phyloP scores from a whole-genome alignment of 2,888 invertebrate genomes.

The Drosophila rellima region DNA sequence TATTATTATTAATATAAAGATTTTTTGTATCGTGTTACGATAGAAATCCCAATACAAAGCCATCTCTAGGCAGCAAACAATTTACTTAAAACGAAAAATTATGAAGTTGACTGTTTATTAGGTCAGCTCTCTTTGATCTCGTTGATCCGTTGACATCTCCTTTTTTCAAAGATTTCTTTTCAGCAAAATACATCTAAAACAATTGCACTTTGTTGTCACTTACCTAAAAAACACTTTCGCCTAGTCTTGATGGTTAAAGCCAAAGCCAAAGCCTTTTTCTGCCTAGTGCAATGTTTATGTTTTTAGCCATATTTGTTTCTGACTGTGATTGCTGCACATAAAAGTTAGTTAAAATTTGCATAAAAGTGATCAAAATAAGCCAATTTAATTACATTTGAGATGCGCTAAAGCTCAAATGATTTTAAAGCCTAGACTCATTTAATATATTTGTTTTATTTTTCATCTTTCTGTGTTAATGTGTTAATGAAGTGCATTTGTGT shows the following conservation, averaged over 20 bases:
- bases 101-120: conserved; percentile 13
- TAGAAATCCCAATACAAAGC: not conserved
- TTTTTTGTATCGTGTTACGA: not conserved
- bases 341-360: conserved; percentile 25
- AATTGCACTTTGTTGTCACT: conserved; percentile 49
- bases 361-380: not conserved
- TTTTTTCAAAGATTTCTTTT: conserved; percentile 1
- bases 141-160: conserved; percentile 1
- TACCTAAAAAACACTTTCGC: conserved; percentile 15
- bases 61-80: not conserved
- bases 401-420: conserved; percentile 9
- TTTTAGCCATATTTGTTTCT: conserved; percentile 30
- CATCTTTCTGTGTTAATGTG: not conserved
- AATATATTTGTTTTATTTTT: conserved; percentile 4
- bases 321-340: conserved; percentile 31
- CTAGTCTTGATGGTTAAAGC: conserved; percentile 1
- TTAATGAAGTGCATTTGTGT: conserved; percentile 41
- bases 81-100: not conserved
- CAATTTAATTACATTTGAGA: not conserved
- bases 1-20: too few relatives aligned
- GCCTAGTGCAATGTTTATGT: not conserved
- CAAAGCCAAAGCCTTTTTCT: conserved; percentile 27
- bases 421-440: conserved; percentile 17
- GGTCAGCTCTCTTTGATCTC: conserved; percentile 24
- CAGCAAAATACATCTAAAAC: conserved; percentile 22